Percentiles rank a stretch among this genome's conserved stretches.
phyloP scores from a whole-genome alignment of 2,113 vertebrate species.

The Nansenia antarctica region DNA sequence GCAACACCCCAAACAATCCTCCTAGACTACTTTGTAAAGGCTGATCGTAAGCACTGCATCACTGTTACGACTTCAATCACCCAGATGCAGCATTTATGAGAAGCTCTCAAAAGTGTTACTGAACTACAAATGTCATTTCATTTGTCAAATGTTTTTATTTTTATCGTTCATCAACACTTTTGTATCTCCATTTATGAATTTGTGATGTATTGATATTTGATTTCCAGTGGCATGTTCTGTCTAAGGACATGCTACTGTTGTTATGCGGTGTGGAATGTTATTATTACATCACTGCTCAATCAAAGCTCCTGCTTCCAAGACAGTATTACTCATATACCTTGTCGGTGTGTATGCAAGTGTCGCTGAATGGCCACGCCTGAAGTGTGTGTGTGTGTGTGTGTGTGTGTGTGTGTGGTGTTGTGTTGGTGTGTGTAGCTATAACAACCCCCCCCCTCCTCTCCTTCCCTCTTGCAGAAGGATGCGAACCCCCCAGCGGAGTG shows the following conservation, averaged over 20 bases:
- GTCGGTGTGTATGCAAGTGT: neutral
- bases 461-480: conserved; percentile 87
- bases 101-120: neutral
- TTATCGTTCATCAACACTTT: neutral
- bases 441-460: conserved; percentile 19
- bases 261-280: neutral
- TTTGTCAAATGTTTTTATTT: neutral
- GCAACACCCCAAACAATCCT: neutral
- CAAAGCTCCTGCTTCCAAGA: neutral
- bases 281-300: neutral
- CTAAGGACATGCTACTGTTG: neutral
- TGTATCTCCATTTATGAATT: neutral
- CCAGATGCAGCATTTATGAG: neutral
- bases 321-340: neutral
- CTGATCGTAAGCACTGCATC: neutral
- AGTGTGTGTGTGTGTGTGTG: neutral
- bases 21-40: conserved; percentile 14
- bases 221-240: neutral
- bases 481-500: conserved; percentile 94
- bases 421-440: neutral
- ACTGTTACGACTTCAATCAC: neutral
- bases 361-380: neutral
- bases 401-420: neutral
- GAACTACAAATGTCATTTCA: neutral
- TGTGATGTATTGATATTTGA: neutral